Evolutionary conservation across 2,113 vertebrate species (phyloP), one percentile per base, ranked within the genome.

Genomic region (Rattus norvegicus): DNA sequence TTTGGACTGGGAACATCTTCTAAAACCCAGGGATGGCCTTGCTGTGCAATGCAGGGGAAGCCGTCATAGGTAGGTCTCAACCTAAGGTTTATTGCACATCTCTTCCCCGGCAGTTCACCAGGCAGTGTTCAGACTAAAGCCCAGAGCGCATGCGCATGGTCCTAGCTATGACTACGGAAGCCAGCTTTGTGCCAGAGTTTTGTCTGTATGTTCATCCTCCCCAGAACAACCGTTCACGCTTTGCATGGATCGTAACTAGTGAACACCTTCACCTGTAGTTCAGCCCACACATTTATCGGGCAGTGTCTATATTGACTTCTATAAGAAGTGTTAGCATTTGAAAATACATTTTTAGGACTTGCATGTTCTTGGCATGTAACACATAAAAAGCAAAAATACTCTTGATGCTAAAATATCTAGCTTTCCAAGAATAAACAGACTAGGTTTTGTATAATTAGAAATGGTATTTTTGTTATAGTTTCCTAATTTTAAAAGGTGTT

Each of bases 341-440:
- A 75, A 49, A 12, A 26, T 73, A 72, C 33, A 59, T 83, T 77
- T 67, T 77, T 79, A 72, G 7, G 30, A 54, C 6, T 36, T 92
- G 73, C 70, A 54, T 84, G 59, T 17, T 88, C 36, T 79, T 94
- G n/a, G 61, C 43, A 56, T 76, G 52, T 28, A 93, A 54, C 1
- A 67, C 49, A 65, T 28, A 81, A 36, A 80, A 79, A 93, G 14
- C 20, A 11, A 86, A 89, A 92, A 1, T 90, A 43, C 39, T 22
- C 47, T 61, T 11, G 14, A 85, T 52, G 2, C 12, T 30, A 75
- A 63, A 43, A 4, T 63, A 47, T 54, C 17, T 49, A 90, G 28
- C 12, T 92, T 93, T 93, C 17, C 52, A 69, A 77, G n/a, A 91
- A 92, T 85, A 88, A 90, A 56, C 7, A 95, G 79, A 84, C 56